Base-by-base conservation (phyloP, 92 coral and sea anemone species). In the Parazoanthus swiftii region DNA sequence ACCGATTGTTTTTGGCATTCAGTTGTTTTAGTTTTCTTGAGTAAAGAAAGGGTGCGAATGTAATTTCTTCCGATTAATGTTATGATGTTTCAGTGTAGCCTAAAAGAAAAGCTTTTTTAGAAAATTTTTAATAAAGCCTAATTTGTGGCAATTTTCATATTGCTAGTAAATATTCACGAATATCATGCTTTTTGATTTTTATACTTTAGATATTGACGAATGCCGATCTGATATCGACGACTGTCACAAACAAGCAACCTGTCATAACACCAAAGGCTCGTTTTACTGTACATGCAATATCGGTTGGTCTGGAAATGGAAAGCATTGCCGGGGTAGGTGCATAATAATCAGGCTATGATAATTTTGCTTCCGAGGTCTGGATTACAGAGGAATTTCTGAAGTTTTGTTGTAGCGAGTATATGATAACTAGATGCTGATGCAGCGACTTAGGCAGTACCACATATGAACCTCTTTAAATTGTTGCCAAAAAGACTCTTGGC, bases 151-250 rank as follows among this genome's bases (percentile, higher is more conserved):
- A 76, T 76, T 44, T 76, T 76, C n/a, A 20, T 4, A 23, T 72
- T 33, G 33, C 13, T 29, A 29, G 42, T 42, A 23, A 23, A 63
- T 18, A 63, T 20, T 1, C 39, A 42, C 42, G 4, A 76, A 76
- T 4, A 2, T 35, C 10, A 76, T 38, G 58, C 20, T 16, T 39
- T 76, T 44, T 1, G 11, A 43, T 0, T 6, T 42, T 71, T 4
- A 26, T 48, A 35, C 43, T 83, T 23, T 71, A 94, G 98, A 94
- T 75, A 88, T 94, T 82, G 93, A 94, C 54, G 98, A 94, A 74
- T 94, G 98, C 38, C 14, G 76, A 2, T 80, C 85, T 29, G 92
- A 85, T 80, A 91, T 79, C 70, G 88, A 94, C 85, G 91, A 94
- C 86, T 94, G 98, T 25, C 94, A 93, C 77, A 67, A 38, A 25